phyloP scores from a whole-genome alignment of 1,140 invertebrate genomes.

The Dinoponera quadriceps region DNA sequence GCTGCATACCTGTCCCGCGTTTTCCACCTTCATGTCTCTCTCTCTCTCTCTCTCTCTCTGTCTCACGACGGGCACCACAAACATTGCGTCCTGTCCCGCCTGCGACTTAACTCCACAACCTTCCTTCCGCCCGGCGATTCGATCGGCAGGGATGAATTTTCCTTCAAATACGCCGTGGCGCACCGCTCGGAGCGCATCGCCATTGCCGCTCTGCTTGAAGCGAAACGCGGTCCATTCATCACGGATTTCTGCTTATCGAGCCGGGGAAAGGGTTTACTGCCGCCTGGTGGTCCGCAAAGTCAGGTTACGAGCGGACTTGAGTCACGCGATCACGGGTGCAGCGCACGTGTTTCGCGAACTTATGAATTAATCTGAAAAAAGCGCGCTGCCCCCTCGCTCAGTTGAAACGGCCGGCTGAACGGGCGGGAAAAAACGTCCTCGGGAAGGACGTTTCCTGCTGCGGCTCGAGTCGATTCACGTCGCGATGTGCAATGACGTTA shows the following conservation, averaged over 20 bases:
- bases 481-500: not conserved
- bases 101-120: slow-evolving; percentile 32
- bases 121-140: slow-evolving; percentile 13
- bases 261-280: slow-evolving; percentile 26
- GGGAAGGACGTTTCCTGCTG: not conserved
- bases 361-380: not conserved
- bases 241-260: slow-evolving; percentile 37
- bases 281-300: slow-evolving; percentile 25
- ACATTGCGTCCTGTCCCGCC: not conserved
- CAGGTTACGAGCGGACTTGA: slow-evolving; percentile 7
- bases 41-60: too few relatives aligned
- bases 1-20: slow-evolving; percentile 9
- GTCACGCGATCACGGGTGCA: slow-evolving; percentile 18
- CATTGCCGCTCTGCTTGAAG: slow-evolving; percentile 34
- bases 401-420: not conserved
- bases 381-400: too few relatives aligned
- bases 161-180: slow-evolving; percentile 30
- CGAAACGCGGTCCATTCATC: slow-evolving; percentile 15
- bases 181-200: slow-evolving; percentile 9
- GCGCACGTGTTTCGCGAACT: slow-evolving; percentile 22
- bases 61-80: not conserved
- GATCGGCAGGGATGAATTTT: slow-evolving; percentile 44
- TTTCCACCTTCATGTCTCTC: slow-evolving; percentile 10
- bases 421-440: too few relatives aligned
- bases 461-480: not conserved